These are phyloP conservation scores for Ascaphus truei DNA, from an alignment of 2,113 vertebrate species.

Conservation along the genomic window DNA sequence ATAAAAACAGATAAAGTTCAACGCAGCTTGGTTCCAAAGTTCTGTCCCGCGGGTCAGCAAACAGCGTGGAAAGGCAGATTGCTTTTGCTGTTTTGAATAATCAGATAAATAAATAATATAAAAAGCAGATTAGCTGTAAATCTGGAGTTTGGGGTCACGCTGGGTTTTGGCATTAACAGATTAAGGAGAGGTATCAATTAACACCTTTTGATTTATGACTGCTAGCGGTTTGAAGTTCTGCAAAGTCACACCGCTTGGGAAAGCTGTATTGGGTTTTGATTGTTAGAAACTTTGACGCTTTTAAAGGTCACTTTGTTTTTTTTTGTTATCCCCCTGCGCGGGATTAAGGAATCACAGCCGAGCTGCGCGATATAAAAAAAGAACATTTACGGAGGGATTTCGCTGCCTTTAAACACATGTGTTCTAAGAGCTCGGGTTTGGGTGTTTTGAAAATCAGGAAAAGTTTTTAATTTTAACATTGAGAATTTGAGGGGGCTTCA, in stretches of 20 bases:
- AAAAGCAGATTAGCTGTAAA: constrained; percentile 13
- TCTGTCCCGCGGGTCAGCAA: constrained; percentile 29
- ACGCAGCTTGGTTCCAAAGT: constrained; percentile 30
- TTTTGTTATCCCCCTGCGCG: background rate
- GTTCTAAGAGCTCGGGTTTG: too few species aligned
- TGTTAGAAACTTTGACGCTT: constrained; percentile 1
- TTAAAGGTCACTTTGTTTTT: constrained; percentile 3
- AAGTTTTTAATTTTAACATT: too few species aligned
- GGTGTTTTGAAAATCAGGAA: too few species aligned
- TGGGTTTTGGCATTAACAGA: constrained; percentile 25
- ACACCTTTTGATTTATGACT: constrained; percentile 30
- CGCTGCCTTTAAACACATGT: too few species aligned
- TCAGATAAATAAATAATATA: background rate
- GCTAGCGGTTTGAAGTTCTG: constrained; percentile 16
- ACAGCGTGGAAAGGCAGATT: constrained; percentile 18
- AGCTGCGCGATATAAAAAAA: too few species aligned
- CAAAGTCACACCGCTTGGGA: too few species aligned
- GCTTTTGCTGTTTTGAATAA: background rate
- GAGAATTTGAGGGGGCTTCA: too few species aligned
- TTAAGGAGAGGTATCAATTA: constrained; percentile 33
- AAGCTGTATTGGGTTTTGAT: too few species aligned
- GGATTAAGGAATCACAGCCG: too few species aligned
- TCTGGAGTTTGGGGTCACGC: constrained; percentile 15
- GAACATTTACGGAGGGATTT: too few species aligned
- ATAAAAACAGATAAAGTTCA: constrained; percentile 34